Base-by-base conservation (phyloP, 1,140 invertebrate species). In the Macrostomum lignano region DNA sequence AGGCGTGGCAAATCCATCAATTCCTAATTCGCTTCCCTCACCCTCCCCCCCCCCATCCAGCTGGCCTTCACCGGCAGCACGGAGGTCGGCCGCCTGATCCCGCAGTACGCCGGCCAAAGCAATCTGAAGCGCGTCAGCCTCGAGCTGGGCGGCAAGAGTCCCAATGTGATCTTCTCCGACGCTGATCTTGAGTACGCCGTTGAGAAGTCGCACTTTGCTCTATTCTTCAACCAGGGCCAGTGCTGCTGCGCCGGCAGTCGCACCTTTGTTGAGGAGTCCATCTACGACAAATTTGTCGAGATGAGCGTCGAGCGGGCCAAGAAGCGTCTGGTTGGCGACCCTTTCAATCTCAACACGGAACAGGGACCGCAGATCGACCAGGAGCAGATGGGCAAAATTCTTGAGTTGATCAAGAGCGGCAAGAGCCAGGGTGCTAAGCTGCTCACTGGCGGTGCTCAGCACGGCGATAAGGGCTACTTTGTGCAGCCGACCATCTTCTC, bases 401-500 rank as follows among this genome's bases (percentile, higher is more conserved):
- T 79, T 34, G 56, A 54, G 14, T 61, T 73, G 31, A 73, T 86
- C 36, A 65, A 73, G 25, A 66, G 64, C 32, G 77, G 75, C 4
- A 71, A 72, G 46, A 57, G 69, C 34, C 67, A 94, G 55, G 86
- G 86, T 15, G 88, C 88, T 23, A 71, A 69, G 44, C 50, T 93
- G 23, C 61, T 75, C 9, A 60, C 67, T 26, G 84, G 82, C 25
- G 88, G 86, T 2, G 49, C 47, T 7, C 63, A 69, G 21, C 45
- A 64, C 19, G 71, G 72, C 1, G 58, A 61, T 20, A 66, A 66
- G 36, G 88, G 88, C 0, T 93, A 74, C 52, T 98, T 72, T 51
- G 63, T 96, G 10, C 60, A 84, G 47, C 88, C 88, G 13, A 96
- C 88, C 1, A 78, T 98, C 1, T 96, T 96, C 59, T 68, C 73